phyloP scores from a whole-genome alignment of 92 coral and sea anemone genomes.

The Heliopora coerulea region DNA sequence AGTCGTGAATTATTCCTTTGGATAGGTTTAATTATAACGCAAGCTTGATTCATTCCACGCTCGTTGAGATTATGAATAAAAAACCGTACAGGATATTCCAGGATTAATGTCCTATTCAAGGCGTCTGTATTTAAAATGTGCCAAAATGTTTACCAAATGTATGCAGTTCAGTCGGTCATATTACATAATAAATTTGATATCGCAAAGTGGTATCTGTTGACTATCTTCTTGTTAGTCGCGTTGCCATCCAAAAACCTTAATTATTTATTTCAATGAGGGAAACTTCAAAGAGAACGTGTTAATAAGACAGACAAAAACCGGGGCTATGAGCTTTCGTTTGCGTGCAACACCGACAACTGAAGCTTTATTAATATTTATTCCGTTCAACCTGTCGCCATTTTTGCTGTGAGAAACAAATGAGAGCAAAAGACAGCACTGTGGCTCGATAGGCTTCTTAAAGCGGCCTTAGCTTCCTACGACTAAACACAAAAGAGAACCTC shows the following conservation, averaged over 20 bases:
- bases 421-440: not conserved
- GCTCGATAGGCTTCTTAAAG: not conserved
- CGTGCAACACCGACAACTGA: not conserved
- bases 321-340: not conserved
- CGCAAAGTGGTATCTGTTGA: not conserved
- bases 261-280: conserved; percentile 24
- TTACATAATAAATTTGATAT: not conserved
- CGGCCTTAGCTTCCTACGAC: too few species aligned
- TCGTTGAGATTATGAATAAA: too few species aligned
- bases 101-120: too few species aligned
- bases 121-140: not conserved
- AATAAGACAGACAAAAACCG: conserved; percentile 31
- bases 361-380: not conserved
- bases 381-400: not conserved
- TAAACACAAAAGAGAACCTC: too few species aligned
- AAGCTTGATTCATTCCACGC: too few species aligned
- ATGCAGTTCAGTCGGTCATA: not conserved
- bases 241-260: conserved; percentile 1
- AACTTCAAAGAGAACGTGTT: conserved; percentile 26
- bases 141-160: conserved; percentile 3
- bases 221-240: not conserved
- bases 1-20: too few species aligned
- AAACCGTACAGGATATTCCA: too few species aligned
- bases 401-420: not conserved
- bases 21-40: too few species aligned